A percentile compares a stretch with the other conserved stretches of the same genome.
These are phyloP conservation scores for Cephus pygmeus DNA, from an alignment of 2,888 invertebrate genomes.

Conservation along the genomic window DNA sequence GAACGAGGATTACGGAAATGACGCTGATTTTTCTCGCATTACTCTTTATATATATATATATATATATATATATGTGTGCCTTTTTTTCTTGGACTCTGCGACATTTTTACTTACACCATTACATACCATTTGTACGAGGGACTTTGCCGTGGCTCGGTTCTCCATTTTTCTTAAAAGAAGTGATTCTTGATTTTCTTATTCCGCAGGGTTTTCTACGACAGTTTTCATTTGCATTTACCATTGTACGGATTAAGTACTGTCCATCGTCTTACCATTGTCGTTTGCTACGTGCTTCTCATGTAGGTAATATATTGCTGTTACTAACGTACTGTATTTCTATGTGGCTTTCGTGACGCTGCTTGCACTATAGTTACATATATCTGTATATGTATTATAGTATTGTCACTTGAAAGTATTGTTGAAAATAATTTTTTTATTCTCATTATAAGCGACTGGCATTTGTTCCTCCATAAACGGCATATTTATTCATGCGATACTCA, in stretches of 20 bases:
- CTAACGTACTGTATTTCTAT: not conserved
- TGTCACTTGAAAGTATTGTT: not conserved
- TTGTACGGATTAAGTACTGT: not conserved
- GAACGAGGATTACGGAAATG: not conserved
- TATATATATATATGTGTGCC: too few relatives aligned
- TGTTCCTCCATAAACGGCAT: not conserved
- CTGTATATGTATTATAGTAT: not conserved
- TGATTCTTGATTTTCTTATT: not conserved
- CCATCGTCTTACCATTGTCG: not conserved
- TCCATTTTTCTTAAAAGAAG: not conserved
- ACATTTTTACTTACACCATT: not conserved
- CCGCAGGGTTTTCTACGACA: not conserved
- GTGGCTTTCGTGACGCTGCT: not conserved
- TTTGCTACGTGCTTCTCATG: not conserved
- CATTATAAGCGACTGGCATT: not conserved
- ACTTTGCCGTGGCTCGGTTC: not conserved
- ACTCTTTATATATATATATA: not conserved
- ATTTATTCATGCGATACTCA: not conserved
- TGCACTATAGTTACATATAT: not conserved
- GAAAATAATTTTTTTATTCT: not conserved
- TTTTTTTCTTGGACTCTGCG: not conserved
- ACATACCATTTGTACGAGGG: not conserved
- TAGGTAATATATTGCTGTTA: not conserved
- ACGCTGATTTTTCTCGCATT: not conserved
- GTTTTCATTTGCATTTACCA: not conserved